Evolutionary conservation across 2,797 vertebrate genomes (phyloP).

Genomic region (Acrossocheilus wenchowensis): DNA sequence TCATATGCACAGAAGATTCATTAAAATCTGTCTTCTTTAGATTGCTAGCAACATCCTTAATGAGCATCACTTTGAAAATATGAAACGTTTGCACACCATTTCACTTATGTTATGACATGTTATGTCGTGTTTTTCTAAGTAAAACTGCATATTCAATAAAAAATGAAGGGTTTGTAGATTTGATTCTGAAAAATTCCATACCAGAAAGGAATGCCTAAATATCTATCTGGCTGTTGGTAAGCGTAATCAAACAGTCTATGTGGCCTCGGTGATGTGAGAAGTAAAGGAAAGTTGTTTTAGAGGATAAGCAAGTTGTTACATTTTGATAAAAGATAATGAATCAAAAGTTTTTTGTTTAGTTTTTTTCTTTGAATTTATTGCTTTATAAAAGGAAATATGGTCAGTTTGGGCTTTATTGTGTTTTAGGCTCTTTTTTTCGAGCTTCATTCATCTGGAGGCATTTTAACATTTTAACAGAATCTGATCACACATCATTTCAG

Average conservation of each 20-base stretch:
- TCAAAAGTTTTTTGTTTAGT: neutral
- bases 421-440: neutral
- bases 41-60: neutral
- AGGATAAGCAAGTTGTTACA: neutral
- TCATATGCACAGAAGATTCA: slow-evolving; percentile 13
- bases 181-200: neutral
- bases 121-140: neutral
- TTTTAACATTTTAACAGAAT: slow-evolving; percentile 24
- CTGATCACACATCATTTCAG: neutral
- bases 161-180: neutral
- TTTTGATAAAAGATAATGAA: neutral
- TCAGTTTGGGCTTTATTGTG: neutral
- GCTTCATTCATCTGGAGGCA: neutral
- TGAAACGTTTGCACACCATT: neutral
- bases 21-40: neutral
- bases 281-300: neutral
- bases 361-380: neutral
- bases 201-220: neutral
- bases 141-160: neutral
- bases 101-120: neutral
- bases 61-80: neutral
- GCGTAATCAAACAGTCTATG: neutral
- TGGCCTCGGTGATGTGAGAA: neutral
- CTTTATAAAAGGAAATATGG: neutral
- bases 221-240: neutral